A percentile compares a stretch with the other conserved stretches of the same genome.
These are phyloP conservation scores for Melieria omissa DNA, from an alignment of 2,888 invertebrate genomes.

Conservation along the genomic window DNA sequence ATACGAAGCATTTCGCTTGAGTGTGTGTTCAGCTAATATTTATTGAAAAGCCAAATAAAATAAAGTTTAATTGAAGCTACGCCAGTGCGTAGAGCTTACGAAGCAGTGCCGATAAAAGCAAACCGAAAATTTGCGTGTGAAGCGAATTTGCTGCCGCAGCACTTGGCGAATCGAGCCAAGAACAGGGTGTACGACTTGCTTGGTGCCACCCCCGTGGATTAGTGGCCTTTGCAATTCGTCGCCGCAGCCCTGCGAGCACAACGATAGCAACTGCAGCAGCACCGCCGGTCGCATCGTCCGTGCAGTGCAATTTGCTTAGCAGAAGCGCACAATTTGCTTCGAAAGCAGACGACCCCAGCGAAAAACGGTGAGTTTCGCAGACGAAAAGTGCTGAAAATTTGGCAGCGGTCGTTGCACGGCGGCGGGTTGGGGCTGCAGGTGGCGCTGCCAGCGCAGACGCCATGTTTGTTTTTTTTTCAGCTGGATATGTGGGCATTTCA, in stretches of 20 bases:
- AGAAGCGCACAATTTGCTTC: not conserved
- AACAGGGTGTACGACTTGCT: conserved; percentile 9
- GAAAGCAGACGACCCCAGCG: not conserved
- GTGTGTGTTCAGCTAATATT: not conserved
- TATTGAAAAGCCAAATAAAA: not conserved
- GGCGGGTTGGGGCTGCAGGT: too few species aligned
- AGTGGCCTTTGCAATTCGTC: conserved; percentile 54
- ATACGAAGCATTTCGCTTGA: not conserved
- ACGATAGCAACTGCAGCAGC: not conserved
- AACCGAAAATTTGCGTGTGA: not conserved
- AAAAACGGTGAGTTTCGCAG: conserved; percentile 17
- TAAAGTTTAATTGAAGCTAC: not conserved
- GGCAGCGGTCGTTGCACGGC: too few species aligned
- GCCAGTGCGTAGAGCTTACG: not conserved
- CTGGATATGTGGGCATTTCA: too few species aligned
- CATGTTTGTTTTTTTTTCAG: not conserved
- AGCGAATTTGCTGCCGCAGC: too few species aligned
- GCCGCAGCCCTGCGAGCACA: conserved; percentile 19
- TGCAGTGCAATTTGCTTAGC: not conserved
- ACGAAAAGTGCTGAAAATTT: not conserved
- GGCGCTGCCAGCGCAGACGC: not conserved
- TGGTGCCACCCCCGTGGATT: conserved; percentile 62
- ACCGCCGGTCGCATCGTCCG: not conserved
- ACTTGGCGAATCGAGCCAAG: too few species aligned
- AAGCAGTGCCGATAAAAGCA: not conserved